Percentiles rank a stretch among this genome's conserved stretches.
These are phyloP conservation scores for Belonocnema kinseyi DNA, from an alignment of 1,140 invertebrate genomes.

Conservation along the genomic window DNA sequence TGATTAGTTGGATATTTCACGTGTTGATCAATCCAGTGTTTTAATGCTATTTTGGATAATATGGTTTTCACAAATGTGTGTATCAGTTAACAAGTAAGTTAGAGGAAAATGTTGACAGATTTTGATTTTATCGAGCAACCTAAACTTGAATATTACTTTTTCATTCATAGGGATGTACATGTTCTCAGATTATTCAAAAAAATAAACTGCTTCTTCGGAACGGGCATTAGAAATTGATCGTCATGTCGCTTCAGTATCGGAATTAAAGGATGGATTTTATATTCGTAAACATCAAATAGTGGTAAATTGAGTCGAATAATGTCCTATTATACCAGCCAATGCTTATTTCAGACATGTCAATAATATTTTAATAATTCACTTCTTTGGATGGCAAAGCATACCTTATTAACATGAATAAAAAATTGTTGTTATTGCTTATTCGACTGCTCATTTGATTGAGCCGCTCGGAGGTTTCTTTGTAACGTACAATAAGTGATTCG, in stretches of 20 bases:
- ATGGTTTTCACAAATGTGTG: too few species aligned
- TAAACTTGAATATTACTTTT: too few species aligned
- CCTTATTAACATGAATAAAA: background rate
- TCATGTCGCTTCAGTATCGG: background rate
- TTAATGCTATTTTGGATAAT: too few species aligned
- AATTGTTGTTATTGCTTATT: background rate
- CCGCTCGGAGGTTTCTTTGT: too few species aligned
- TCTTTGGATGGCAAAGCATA: background rate
- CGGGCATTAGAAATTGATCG: background rate
- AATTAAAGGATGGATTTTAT: background rate
- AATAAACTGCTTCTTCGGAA: background rate
- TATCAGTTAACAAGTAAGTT: too few species aligned
- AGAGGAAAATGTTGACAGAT: too few species aligned
- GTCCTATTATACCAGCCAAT: too few species aligned
- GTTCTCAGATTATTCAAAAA: background rate
- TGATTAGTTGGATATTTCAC: too few species aligned
- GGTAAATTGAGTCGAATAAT: background rate
- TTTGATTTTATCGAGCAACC: too few species aligned
- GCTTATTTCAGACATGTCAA: too few species aligned
- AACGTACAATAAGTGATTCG: background rate
- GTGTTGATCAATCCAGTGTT: too few species aligned
- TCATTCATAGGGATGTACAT: background rate
- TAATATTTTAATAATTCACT: background rate
- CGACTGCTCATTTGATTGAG: background rate
- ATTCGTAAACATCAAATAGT: background rate